phyloP scores from a whole-genome alignment of 2,797 vertebrate species.

The Meriones psammophilus region DNA sequence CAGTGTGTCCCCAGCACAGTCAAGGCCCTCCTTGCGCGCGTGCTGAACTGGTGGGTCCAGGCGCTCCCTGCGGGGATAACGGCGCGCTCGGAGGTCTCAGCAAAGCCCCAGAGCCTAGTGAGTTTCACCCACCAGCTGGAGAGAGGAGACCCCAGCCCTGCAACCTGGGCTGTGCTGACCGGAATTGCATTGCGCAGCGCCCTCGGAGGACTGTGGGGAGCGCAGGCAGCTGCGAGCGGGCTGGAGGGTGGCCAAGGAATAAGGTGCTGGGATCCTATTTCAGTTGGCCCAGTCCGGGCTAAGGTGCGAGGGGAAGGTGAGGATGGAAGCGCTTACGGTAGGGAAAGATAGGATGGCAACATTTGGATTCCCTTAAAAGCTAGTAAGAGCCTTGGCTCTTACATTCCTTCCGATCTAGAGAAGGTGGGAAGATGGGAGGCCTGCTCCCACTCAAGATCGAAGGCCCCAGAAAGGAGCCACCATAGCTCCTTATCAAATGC shows the following conservation, averaged over 20 bases:
- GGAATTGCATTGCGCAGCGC: conserved; percentile 33
- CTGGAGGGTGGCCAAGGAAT: background rate
- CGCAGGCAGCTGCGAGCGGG: accelerated
- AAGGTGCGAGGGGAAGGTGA: background rate
- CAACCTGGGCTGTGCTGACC: background rate
- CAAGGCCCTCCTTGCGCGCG: background rate
- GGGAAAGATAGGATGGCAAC: background rate
- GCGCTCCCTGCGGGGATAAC: background rate
- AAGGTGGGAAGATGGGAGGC: no score
- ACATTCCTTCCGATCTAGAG: background rate
- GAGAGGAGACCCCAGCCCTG: background rate
- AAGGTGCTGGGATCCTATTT: background rate
- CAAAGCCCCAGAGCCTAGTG: background rate
- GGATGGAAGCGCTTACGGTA: background rate
- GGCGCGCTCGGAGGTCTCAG: background rate
- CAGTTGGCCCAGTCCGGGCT: background rate
- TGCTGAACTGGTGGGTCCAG: background rate
- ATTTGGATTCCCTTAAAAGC: background rate
- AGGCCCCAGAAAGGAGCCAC: background rate
- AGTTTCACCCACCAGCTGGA: background rate
- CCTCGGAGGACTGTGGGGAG: background rate
- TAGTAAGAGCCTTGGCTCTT: background rate
- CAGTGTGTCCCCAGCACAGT: background rate
- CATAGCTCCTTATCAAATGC: background rate
- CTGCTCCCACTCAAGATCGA: background rate